Evolutionary conservation across 2,113 vertebrate genomes (phyloP), one percentile per base, ranked within the genome.

Genomic region (Bos taurus): DNA sequence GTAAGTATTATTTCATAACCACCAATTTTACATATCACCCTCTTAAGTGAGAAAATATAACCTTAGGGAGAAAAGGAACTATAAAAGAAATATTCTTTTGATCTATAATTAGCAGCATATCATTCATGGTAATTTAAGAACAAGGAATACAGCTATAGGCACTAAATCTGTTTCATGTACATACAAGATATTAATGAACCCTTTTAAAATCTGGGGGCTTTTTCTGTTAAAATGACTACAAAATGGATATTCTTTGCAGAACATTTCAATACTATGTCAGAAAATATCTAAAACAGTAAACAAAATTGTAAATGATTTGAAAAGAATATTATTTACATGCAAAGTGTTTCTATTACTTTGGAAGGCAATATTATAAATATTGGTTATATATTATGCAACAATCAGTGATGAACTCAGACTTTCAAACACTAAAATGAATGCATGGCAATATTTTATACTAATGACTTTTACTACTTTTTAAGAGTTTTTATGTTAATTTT

Each of bases 371-470:
- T 67, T 84, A 74, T 16, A 90, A 40, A 87, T 56, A 11, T 67
- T 94, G 8, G 16, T 84, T 10, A 54, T 86, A 64, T 2, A 16
- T 50, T 93, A 88, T 78, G 3, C 21, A 88, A 78, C 12, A 88
- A 56, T 83, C 30, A 80, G 1, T 40, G n/a, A 83, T 74, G 15
- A 95, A 62, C 9, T 52, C 4, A 91, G 1, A 3, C 12, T 96
- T 89, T 81, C 25, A 93, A 85, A 88, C 40, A 81, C 57, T 97
- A 93, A 91, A 77, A 23, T 25, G 94, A 90, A 81, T 96, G 8
- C 25, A 30, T 80, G 48, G 13, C 7, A 56, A 43, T 83, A 77
- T 50, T 82, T 95, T 43, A n/a, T 21, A 71, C 11, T 90, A 15
- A 36, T 74, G 56, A 36, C 10, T 78, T 92, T 92, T 62, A 16